Evolutionary conservation across 2,888 invertebrate genomes (phyloP), one percentile per base, ranked within the genome.

Genomic region (Agelastica alni): DNA sequence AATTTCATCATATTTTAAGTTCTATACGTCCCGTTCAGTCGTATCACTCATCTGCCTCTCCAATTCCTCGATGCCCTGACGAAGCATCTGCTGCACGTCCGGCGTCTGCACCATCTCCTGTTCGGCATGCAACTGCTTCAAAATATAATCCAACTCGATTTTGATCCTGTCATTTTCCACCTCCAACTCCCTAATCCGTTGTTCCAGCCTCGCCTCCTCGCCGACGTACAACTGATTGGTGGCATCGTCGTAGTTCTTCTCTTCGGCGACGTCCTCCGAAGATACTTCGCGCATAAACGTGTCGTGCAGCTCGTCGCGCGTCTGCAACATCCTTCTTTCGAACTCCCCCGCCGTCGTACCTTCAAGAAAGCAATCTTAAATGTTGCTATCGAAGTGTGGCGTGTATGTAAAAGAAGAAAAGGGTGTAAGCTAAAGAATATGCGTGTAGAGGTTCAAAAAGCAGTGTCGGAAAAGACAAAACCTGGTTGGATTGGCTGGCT

Each of bases 121-220:
- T 12, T 63, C 62, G 5, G 32, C 56, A 2, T 47, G 53, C 3
- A 59, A 53, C 36, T 63, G 54, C 12, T 44, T 51, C 39, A 62
- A 7, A 16, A 65, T 36, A 4, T 7, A 30, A 13, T 56, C 48
- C 22, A 66, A 34, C 30, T 66, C 62, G 13, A 36, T 48, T 37
- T 59, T 58, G 5, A 65, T 64, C 20, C 63, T 51, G 4, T 57
- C 53, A 37, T 66, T 65, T 16, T 65, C 63, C 6, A 56, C 59
- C 42, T 67, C 67, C 37, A 67, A 52, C 26, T 67, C 65, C 18
- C 59, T 49, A 20, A 64, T 60, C 4, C 65, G 46, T 42, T 67
- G 63, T 18, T 56, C 61, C 13, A 67, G 37, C 10, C 58, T 51
- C n/a, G 60, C 55, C 16, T 63, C 65, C 32, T 65, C 63, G 18